Evolutionary conservation across 1,140 invertebrate genomes (phyloP), one percentile per base, ranked within the genome.

Genomic region (Hyposmocoma kahamanoa): DNA sequence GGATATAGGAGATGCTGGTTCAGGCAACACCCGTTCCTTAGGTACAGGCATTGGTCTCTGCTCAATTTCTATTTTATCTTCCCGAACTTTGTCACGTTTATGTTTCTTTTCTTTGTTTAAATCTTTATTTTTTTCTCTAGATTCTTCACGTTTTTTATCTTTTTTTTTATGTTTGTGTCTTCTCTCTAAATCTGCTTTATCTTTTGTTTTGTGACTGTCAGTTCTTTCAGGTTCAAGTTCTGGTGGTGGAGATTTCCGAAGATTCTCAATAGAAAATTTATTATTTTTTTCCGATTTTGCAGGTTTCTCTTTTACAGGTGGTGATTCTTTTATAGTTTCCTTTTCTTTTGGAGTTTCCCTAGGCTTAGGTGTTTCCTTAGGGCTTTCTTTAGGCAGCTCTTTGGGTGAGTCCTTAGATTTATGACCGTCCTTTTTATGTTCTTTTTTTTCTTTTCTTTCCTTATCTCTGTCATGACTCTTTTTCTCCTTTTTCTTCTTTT

Each of bases 91-190:
- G 6, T 90, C 89, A 67, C 88, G 88, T 59, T 89, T 90, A 54
- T 89, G 88, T 62, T 90, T 89, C 57, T 89, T 90, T 57, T 90
- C 88, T 47, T 87, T 83, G 56, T 65, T 80, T 3, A 86, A 78
- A 46, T 89, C 88, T 68, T 88, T 89, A 55, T 86, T 84, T 67
- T 89, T 86, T 55, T 89, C 86, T 58, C 84, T 84, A 41, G 77
- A 86, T 59, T 84, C 81, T 77, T 88, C 85, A 45, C 80, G 67
- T 56, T 85, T 88, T 69, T 87, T 88, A 61, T 83, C 82, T 72
- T 87, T 87, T 59, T 88, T 87, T 62, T 85, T 87, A 53, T 88
- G 84, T 71, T 85, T 87, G 54, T 86, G 87, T 80, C 82, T 85
- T 72, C 71, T 77, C 64, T 84, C 82, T 36, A 77, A 72, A 30